Evolutionary conservation across 30 jellyfish, hydroid and myxozoan genomes (phyloP).

Genomic region (Rhopilema esculentum): DNA sequence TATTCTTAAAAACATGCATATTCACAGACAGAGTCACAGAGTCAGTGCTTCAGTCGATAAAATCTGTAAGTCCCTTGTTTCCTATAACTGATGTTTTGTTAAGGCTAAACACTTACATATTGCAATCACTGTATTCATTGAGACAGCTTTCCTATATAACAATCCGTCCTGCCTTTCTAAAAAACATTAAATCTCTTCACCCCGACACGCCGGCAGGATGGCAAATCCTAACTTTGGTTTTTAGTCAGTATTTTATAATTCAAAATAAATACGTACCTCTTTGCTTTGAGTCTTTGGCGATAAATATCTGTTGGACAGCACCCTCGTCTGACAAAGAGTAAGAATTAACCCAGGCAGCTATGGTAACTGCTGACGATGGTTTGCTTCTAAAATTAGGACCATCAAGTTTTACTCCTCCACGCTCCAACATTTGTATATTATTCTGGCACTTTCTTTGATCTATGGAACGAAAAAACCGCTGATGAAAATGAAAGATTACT

Average conservation of each 20-base stretch:
- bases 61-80: too few species aligned
- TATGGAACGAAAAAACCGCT: neutral
- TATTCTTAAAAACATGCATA: neutral
- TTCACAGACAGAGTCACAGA: too few species aligned
- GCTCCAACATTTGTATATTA: conserved; percentile 49
- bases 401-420: conserved; percentile 79
- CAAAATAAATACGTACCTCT: conserved; percentile 67
- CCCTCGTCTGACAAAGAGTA: conserved; percentile 40
- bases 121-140: too few species aligned
- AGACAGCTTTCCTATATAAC: too few species aligned
- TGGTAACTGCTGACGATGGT: conserved; percentile 77
- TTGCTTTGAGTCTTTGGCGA: conserved; percentile 59
- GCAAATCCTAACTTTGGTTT: too few species aligned
- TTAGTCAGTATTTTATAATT: too few species aligned
- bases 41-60: too few species aligned
- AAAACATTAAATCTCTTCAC: too few species aligned
- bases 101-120: too few species aligned
- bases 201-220: too few species aligned
- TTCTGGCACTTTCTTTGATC: conserved; percentile 66
- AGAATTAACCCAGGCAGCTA: conserved; percentile 79
- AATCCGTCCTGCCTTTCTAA: too few species aligned
- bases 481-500: neutral
- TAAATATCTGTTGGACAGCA: conserved; percentile 69
- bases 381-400: conserved; percentile 75
- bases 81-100: too few species aligned